Base-by-base conservation (phyloP, 2,888 invertebrate species). In the Anthoptus insignis region DNA sequence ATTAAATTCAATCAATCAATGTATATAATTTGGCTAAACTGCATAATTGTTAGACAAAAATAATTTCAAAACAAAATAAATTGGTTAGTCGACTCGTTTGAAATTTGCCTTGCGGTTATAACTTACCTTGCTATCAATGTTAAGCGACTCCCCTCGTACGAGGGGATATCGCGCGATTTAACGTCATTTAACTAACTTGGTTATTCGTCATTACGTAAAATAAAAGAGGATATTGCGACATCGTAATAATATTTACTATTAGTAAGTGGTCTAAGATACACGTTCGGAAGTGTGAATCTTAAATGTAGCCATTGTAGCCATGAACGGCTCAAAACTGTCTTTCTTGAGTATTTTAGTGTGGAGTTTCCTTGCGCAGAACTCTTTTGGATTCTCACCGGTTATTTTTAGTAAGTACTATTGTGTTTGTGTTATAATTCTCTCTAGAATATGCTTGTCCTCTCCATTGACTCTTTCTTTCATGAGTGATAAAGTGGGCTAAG, bases 351-450 rank as follows among this genome's bases (percentile, higher is more conserved):
- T 88, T 11, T 60, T 74, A 65, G 58, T 70, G 47, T 74, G 73
- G 69, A 66, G 84, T 73, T 76, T 89, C 65, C 72, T 91, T 65
- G 79, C 86, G 53, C 82, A 82, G 69, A 82, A 87, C 69, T 86
- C 88, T 42, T 78, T 84, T 60, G 91, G 91, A 72, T 77, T 92
- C 42, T 93, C 92, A 47, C 92, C 92, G 49, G 88, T 93, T 71
- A 87, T 93, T 71, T 83, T 93, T 66, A 91, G 92, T 93, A 70
- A 91, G 92, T 92, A 80, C 69, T 68, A 37, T 27, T 59, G 45
- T 47, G n/a, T 16, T 60, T 32, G 7, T 9, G 19, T 39, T 52
- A 14, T 9, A 34, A 11, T 4, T 5, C 47, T 22, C 74, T 74
- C 71, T 73, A 75, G 72, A 73, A 72, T 42, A 11, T 45, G 19